These are phyloP conservation scores for Clanis bilineata DNA, from an alignment of 2,888 invertebrate genomes.

Conservation along the genomic window DNA sequence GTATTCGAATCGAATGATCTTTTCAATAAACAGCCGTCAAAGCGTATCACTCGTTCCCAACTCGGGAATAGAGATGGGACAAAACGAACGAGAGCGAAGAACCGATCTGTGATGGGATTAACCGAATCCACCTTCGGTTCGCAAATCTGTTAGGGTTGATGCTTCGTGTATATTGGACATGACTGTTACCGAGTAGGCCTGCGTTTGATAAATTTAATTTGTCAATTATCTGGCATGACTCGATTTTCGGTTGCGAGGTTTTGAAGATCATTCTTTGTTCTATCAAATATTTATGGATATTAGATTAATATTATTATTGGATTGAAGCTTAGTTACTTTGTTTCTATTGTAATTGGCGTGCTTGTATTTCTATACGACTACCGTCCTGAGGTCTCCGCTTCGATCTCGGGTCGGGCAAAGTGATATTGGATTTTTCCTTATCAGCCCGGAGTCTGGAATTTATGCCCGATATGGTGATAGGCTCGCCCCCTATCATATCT, in stretches of 20 bases:
- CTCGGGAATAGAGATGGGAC: neutral
- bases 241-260: neutral
- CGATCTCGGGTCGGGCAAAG: too few relatives aligned
- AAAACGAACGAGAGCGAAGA: neutral
- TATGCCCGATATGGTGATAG: too few relatives aligned
- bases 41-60: neutral
- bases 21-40: neutral
- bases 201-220: slow-evolving; percentile 9
- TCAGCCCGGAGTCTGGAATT: too few relatives aligned
- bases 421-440: too few relatives aligned
- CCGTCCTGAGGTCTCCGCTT: too few relatives aligned
- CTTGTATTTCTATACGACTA: too few relatives aligned
- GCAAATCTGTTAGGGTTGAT: neutral
- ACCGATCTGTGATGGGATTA: neutral
- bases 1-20: neutral
- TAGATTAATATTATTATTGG: too few relatives aligned
- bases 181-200: neutral
- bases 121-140: neutral
- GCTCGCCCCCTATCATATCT: too few relatives aligned
- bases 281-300: neutral
- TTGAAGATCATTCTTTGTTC: neutral
- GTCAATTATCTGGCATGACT: neutral
- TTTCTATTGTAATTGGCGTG: too few relatives aligned
- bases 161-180: neutral
- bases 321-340: too few relatives aligned